phyloP scores from a whole-genome alignment of 2,888 invertebrate species.

The Bugula neritina region DNA sequence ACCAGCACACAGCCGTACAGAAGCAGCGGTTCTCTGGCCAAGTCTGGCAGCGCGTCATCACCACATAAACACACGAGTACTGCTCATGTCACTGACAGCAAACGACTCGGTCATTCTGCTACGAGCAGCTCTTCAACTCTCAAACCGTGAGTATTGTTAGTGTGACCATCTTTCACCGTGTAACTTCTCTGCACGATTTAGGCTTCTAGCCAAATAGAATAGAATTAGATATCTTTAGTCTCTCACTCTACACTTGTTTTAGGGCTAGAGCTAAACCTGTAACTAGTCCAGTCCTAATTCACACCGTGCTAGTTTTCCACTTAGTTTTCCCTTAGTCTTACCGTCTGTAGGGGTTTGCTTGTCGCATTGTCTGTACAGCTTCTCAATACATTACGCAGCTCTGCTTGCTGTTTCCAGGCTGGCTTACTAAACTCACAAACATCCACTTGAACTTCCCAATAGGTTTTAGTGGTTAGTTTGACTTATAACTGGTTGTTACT shows the following conservation, averaged over 20 bases:
- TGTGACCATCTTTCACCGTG: too few species aligned
- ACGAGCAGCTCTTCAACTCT: neutral
- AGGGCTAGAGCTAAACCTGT: too few species aligned
- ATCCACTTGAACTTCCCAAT: neutral
- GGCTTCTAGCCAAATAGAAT: too few species aligned
- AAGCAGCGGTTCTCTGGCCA: neutral
- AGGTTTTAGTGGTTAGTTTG: neutral
- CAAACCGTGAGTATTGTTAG: slow-evolving; percentile 8
- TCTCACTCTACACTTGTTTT: too few species aligned
- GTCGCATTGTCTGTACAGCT: too few species aligned
- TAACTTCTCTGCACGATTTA: too few species aligned
- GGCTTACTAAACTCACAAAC: neutral
- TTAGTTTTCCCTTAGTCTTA: too few species aligned
- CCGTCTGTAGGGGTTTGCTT: too few species aligned
- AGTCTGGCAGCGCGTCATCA: neutral
- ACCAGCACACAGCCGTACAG: slow-evolving; percentile 3
- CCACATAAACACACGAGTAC: neutral
- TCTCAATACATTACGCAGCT: too few species aligned
- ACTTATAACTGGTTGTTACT: neutral
- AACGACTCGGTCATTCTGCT: slow-evolving; percentile 3
- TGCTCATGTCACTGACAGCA: neutral
- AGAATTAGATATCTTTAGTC: too few species aligned
- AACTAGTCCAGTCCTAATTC: too few species aligned
- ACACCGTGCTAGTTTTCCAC: too few species aligned
- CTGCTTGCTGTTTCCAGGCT: neutral